These are phyloP conservation scores for Drosophila sp. DNA, from an alignment of 1,140 invertebrate species.

Conservation along the genomic window DNA sequence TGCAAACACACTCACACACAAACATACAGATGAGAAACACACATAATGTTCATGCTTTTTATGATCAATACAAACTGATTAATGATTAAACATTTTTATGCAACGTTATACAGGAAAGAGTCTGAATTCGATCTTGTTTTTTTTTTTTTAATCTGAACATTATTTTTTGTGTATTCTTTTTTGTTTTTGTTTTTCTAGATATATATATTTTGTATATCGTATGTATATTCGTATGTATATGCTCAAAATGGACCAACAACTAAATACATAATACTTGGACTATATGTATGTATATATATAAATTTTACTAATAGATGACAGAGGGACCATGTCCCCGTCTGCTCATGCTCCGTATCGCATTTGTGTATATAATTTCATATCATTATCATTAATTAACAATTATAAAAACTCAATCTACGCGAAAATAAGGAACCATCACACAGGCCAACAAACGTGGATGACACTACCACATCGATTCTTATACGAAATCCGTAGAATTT, in stretches of 20 bases:
- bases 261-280: slow-evolving; percentile 79
- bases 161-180: slow-evolving; percentile 38
- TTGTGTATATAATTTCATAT: slow-evolving; percentile 31
- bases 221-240: slow-evolving; percentile 57
- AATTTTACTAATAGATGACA: slow-evolving; percentile 39
- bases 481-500: background rate
- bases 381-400: slow-evolving; percentile 60
- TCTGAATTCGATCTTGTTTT: slow-evolving; percentile 37
- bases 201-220: slow-evolving; percentile 25
- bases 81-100: slow-evolving; percentile 75
- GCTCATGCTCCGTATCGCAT: slow-evolving; percentile 11
- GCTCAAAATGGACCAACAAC: slow-evolving; percentile 78
- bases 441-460: background rate
- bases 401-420: slow-evolving; percentile 58
- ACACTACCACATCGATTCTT: background rate
- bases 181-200: slow-evolving; percentile 35
- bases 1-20: slow-evolving; percentile 47
- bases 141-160: slow-evolving; percentile 22
- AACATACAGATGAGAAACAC: slow-evolving; percentile 31
- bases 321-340: slow-evolving; percentile 1
- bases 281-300: slow-evolving; percentile 56
- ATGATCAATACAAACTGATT: slow-evolving; percentile 66
- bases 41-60: slow-evolving; percentile 54
- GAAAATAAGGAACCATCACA: slow-evolving; percentile 44
- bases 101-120: slow-evolving; percentile 51